Evolutionary conservation across 2,888 invertebrate species (phyloP).

Genomic region (Sinelater perroti): DNA sequence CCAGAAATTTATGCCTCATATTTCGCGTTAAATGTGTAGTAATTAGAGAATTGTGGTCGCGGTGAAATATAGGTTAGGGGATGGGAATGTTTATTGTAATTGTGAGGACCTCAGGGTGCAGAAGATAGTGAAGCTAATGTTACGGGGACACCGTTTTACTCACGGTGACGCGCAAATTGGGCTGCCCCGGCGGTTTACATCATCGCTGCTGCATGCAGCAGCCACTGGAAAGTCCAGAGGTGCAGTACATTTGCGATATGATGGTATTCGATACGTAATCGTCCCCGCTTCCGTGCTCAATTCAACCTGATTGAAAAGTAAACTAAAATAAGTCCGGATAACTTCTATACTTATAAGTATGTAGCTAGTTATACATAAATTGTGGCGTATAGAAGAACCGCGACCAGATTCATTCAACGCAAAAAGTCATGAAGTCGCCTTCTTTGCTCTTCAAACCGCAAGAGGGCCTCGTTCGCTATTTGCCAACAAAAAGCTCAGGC

Average conservation of each 20-base stretch:
- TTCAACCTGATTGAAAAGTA: too few relatives aligned
- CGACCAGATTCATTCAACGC: too few relatives aligned
- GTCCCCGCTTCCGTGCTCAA: too few relatives aligned
- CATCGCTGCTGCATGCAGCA: slow-evolving; percentile 8
- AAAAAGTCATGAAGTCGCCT: too few relatives aligned
- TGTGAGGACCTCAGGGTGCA: slow-evolving; percentile 50
- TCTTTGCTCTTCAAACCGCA: not conserved
- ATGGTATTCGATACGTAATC: too few relatives aligned
- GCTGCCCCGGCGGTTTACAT: slow-evolving; percentile 14
- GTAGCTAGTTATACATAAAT: too few relatives aligned
- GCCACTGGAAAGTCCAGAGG: too few relatives aligned
- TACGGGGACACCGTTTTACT: slow-evolving; percentile 28
- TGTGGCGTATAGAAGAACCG: too few relatives aligned
- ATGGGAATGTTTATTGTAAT: slow-evolving; percentile 54
- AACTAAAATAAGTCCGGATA: too few relatives aligned
- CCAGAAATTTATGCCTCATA: slow-evolving; percentile 62
- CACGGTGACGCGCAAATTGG: slow-evolving; percentile 29
- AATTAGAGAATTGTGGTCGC: slow-evolving; percentile 62
- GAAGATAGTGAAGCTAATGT: slow-evolving; percentile 40
- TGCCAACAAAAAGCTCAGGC: not conserved
- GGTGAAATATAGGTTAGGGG: slow-evolving; percentile 57
- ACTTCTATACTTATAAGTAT: too few relatives aligned
- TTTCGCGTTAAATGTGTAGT: slow-evolving; percentile 61
- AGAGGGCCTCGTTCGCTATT: not conserved
- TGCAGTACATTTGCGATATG: too few relatives aligned